Conservation (phyloP, 2,113 vertebrate genomes). For the Phalacrocorax pelagicus region DNA sequence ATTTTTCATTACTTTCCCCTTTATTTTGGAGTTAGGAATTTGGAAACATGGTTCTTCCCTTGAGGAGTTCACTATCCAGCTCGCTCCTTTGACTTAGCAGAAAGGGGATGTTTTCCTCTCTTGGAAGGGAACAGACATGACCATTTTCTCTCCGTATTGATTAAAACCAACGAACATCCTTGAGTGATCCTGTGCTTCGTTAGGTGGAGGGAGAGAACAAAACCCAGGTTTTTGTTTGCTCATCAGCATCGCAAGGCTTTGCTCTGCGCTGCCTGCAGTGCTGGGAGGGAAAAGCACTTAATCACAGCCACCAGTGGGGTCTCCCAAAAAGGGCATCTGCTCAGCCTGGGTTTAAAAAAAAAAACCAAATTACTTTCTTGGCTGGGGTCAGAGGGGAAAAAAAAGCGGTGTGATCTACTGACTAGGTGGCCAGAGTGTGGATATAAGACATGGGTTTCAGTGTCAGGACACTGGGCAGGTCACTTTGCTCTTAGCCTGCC, state of each 20-base stretch:
- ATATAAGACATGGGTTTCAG: background rate
- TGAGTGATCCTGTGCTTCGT: background rate
- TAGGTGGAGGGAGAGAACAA: background rate
- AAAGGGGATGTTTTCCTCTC: background rate
- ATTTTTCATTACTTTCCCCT: background rate
- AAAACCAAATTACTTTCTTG: background rate
- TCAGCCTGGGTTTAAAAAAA: background rate
- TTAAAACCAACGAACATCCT: background rate
- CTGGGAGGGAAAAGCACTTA: background rate
- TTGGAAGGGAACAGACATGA: background rate
- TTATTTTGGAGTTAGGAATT: background rate
- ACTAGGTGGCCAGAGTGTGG: background rate
- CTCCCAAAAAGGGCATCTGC: background rate
- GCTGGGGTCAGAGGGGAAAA: background rate
- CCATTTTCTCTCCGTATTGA: slow-evolving; percentile 17
- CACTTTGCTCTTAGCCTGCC: background rate
- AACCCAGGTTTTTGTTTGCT: background rate
- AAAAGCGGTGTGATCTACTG: background rate
- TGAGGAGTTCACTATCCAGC: background rate
- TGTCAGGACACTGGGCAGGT: background rate
- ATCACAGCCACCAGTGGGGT: background rate
- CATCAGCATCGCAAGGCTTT: background rate
- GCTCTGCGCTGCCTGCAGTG: background rate
- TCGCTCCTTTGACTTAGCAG: background rate
- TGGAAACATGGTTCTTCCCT: background rate